phyloP scores from a whole-genome alignment of 2,797 vertebrate species.

The Steatocranus sp. region DNA sequence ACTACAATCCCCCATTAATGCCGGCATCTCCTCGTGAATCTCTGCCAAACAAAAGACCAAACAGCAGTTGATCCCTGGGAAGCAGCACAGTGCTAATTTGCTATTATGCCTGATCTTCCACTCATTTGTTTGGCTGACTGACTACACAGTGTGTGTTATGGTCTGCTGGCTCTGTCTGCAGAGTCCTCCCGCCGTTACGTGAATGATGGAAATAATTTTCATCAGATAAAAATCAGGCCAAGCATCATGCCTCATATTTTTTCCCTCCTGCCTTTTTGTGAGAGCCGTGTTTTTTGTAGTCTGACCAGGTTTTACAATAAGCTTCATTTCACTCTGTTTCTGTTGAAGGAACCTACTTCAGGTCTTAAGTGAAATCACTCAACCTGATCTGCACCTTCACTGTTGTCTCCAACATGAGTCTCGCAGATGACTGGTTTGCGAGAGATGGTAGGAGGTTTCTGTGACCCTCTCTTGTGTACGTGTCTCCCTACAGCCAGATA shows the following conservation, averaged over 20 bases:
- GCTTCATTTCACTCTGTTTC: conserved; percentile 3
- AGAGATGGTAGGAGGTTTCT: conserved; percentile 11
- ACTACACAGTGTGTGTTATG: conserved; percentile 47
- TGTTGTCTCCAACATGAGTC: conserved; percentile 1
- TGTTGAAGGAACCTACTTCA: conserved; percentile 10
- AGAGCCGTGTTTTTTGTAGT: neutral
- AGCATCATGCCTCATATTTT: neutral
- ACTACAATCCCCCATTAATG: neutral
- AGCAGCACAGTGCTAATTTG: conserved; percentile 49
- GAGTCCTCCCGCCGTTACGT: conserved; percentile 47
- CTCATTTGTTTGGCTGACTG: conserved; percentile 56
- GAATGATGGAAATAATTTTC: conserved; percentile 53
- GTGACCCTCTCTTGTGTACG: conserved; percentile 15
- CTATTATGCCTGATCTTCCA: conserved; percentile 43
- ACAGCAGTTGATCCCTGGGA: conserved; percentile 29
- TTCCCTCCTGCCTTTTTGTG: neutral
- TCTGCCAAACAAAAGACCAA: conserved; percentile 38
- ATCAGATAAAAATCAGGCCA: conserved; percentile 43
- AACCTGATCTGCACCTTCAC: conserved; percentile 4
- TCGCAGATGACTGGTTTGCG: conserved; percentile 10
- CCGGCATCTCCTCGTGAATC: conserved; percentile 23
- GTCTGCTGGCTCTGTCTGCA: conserved; percentile 38
- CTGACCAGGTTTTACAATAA: conserved; percentile 16
- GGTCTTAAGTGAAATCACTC: conserved; percentile 35
- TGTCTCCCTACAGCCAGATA: conserved; percentile 49